phyloP scores from a whole-genome alignment of 2,113 vertebrate species.

The Labrus mixtus region DNA sequence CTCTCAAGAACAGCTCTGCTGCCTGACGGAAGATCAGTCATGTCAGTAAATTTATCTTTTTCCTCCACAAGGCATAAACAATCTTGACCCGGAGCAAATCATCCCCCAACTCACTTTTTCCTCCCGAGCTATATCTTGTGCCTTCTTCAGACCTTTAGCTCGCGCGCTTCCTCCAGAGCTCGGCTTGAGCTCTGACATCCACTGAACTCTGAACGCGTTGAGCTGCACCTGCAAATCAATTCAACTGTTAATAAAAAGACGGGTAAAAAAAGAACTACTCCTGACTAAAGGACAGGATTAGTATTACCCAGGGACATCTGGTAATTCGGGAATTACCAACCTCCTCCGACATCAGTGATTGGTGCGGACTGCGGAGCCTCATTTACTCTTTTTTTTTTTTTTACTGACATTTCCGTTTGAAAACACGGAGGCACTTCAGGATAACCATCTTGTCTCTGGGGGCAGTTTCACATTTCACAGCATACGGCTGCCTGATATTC shows the following conservation, averaged over 20 bases:
- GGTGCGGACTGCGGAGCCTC: too few species aligned
- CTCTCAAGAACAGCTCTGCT: constrained; percentile 95
- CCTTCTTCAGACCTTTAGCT: constrained; percentile 85
- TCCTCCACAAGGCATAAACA: not conserved
- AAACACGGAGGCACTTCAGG: too few species aligned
- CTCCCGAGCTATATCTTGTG: constrained; percentile 90
- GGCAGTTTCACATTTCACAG: too few species aligned
- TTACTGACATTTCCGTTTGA: too few species aligned
- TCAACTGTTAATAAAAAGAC: not conserved
- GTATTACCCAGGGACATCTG: too few species aligned
- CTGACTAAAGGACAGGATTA: too few species aligned
- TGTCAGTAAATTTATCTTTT: not conserved
- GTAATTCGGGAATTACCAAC: too few species aligned
- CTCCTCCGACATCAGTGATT: too few species aligned
- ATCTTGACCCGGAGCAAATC: not conserved
- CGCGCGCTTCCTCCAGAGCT: constrained; percentile 82
- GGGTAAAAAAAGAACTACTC: too few species aligned
- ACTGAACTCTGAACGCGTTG: constrained; percentile 93
- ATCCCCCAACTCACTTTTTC: constrained; percentile 86
- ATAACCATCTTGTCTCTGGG: too few species aligned
- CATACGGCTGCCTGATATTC: too few species aligned
- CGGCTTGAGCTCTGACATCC: constrained; percentile 97
- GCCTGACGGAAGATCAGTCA: constrained; percentile 82
- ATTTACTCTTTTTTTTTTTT: too few species aligned
- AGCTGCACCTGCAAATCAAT: constrained; percentile 88